Evolutionary conservation across 2,113 vertebrate species (phyloP).

Genomic region (Gavia stellata): DNA sequence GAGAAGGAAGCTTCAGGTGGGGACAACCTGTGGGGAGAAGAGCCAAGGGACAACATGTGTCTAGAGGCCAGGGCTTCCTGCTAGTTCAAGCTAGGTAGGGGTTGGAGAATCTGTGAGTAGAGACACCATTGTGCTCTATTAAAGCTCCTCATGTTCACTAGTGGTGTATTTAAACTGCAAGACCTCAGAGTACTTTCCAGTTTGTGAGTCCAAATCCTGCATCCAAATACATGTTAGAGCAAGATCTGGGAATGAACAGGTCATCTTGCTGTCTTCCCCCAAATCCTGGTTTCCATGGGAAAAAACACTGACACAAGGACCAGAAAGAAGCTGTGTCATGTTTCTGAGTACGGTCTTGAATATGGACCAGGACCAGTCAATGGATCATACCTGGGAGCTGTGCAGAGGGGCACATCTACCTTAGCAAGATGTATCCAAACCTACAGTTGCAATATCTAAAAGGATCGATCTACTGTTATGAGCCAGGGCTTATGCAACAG

Average conservation of each 20-base stretch:
- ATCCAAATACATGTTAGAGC: not conserved
- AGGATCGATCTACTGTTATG: not conserved
- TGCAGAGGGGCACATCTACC: rapidly evolving
- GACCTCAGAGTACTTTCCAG: not conserved
- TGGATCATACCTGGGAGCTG: not conserved
- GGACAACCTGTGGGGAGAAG: not conserved
- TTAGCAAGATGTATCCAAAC: not conserved
- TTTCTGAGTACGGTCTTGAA: not conserved
- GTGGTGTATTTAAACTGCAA: not conserved
- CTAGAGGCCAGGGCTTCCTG: not conserved
- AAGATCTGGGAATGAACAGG: not conserved
- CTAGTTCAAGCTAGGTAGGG: not conserved
- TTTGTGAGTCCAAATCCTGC: not conserved
- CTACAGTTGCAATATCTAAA: not conserved
- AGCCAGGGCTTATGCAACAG: not conserved
- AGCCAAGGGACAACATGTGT: not conserved
- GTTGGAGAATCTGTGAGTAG: not conserved
- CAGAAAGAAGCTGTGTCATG: not conserved
- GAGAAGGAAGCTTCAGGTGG: not conserved
- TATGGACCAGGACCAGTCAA: not conserved
- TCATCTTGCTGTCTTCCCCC: not conserved
- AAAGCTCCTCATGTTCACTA: not conserved
- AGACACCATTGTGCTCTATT: not conserved
- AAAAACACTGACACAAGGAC: not conserved
- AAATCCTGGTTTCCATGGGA: not conserved